Conservation (phyloP, 2,113 vertebrate species). For the Atherinomorus stipes region DNA sequence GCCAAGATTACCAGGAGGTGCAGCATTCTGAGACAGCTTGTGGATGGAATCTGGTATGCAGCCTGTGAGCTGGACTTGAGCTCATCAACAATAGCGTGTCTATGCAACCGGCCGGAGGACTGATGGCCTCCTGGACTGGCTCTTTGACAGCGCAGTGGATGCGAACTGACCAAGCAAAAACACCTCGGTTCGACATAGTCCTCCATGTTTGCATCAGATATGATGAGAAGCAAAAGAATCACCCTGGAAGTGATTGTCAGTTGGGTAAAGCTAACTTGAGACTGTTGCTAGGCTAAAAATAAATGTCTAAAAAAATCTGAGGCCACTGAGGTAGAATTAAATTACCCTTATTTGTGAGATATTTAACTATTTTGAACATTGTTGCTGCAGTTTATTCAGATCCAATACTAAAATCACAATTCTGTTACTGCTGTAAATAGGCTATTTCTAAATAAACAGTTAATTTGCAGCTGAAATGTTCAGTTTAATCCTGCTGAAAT, state of each 20-base stretch:
- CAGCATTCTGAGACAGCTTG: conserved; percentile 75
- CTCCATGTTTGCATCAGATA: not conserved
- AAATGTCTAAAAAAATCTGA: not conserved
- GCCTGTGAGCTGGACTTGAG: conserved; percentile 44
- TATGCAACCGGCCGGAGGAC: conserved; percentile 45
- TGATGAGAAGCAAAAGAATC: not conserved
- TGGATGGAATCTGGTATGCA: conserved; percentile 71
- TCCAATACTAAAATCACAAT: not conserved
- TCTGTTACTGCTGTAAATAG: too few species aligned
- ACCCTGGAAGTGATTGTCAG: not conserved
- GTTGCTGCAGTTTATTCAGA: not conserved
- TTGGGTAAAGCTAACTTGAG: not conserved
- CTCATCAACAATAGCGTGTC: conserved; percentile 69
- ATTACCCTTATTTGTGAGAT: too few species aligned
- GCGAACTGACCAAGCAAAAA: conserved; percentile 41
- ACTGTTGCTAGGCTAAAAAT: too few species aligned
- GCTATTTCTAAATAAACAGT: too few species aligned
- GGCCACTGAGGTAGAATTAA: too few species aligned
- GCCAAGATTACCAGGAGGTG: conserved; percentile 75
- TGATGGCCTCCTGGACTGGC: conserved; percentile 33
- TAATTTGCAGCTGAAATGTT: too few species aligned
- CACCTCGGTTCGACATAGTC: conserved; percentile 40
- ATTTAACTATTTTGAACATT: not conserved
- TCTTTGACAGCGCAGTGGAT: conserved; percentile 34
- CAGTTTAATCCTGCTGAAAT: too few species aligned